A percentile compares a stretch with the other conserved stretches of the same genome.
Conservation (phyloP, 2,888 invertebrate species). For the Andrena marginata region DNA sequence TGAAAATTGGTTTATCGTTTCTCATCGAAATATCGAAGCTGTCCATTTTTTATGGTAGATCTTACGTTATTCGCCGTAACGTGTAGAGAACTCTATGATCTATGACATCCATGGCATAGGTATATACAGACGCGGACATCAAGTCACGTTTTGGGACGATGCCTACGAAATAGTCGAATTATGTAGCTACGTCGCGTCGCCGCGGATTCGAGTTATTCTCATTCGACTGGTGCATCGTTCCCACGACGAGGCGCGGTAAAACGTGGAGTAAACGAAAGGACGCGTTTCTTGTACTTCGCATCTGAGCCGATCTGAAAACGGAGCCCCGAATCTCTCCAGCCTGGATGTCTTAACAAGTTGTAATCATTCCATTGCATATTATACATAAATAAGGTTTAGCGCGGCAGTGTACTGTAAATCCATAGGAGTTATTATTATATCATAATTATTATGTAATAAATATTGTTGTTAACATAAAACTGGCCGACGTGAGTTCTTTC, state of each 20-base stretch:
- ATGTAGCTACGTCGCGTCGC: not conserved
- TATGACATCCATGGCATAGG: not conserved
- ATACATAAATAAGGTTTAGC: slow-evolving; percentile 81
- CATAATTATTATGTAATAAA: slow-evolving; percentile 85
- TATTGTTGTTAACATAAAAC: slow-evolving; percentile 85
- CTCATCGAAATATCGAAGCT: slow-evolving; percentile 31
- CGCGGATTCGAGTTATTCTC: slow-evolving; percentile 7
- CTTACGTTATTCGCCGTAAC: slow-evolving; percentile 58
- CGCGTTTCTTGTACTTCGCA: slow-evolving; percentile 21
- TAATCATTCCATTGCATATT: slow-evolving; percentile 84
- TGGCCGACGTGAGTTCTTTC: not conserved
- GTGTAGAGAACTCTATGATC: not conserved
- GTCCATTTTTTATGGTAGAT: slow-evolving; percentile 62
- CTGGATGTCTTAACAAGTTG: slow-evolving; percentile 83
- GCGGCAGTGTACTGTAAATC: slow-evolving; percentile 84
- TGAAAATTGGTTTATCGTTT: slow-evolving; percentile 28
- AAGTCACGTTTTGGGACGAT: slow-evolving; percentile 44
- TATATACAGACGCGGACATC: not conserved
- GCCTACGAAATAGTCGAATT: slow-evolving; percentile 22
- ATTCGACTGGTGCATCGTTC: slow-evolving; percentile 36
- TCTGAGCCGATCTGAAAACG: slow-evolving; percentile 47
- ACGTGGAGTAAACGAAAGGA: slow-evolving; percentile 17
- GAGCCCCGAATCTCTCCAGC: slow-evolving; percentile 72
- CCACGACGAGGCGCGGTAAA: slow-evolving; percentile 6
- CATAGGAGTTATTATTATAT: slow-evolving; percentile 84